These are phyloP conservation scores for Lagocephalus sceleratus DNA, from an alignment of 2,797 vertebrate genomes.

Conservation along the genomic window DNA sequence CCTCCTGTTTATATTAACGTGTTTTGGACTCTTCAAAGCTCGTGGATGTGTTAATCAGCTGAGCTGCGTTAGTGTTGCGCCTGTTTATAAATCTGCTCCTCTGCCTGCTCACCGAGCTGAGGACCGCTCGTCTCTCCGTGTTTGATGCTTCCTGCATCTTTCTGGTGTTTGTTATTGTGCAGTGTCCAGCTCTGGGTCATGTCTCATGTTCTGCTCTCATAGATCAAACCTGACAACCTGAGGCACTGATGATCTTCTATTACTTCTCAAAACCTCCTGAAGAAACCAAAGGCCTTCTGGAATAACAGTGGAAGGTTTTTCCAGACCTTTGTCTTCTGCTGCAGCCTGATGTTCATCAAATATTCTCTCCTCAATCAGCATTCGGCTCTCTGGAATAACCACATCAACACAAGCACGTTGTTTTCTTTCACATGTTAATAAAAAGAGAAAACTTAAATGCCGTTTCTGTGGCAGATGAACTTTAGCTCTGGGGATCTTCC, in stretches of 20 bases:
- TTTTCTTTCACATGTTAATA: too few species aligned
- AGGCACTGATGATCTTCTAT: conserved; percentile 6
- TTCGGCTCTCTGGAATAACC: too few species aligned
- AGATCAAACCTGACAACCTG: conserved; percentile 14
- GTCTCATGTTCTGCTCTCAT: conserved; percentile 5
- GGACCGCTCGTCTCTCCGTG: neutral
- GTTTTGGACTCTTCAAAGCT: conserved; percentile 29
- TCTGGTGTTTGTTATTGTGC: conserved; percentile 10
- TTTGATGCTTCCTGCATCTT: too few species aligned
- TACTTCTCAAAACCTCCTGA: conserved; percentile 10
- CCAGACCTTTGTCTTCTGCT: too few species aligned
- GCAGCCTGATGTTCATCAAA: too few species aligned
- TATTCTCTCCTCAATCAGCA: too few species aligned
- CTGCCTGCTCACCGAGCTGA: too few species aligned
- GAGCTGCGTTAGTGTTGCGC: conserved; percentile 5
- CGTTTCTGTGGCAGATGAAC: too few species aligned
- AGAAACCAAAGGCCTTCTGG: neutral
- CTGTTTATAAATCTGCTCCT: too few species aligned
- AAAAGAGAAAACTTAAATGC: too few species aligned
- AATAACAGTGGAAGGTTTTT: neutral
- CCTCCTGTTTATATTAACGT: conserved; percentile 25
- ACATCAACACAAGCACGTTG: too few species aligned
- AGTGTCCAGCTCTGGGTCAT: conserved; percentile 21
- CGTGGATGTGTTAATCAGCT: neutral
- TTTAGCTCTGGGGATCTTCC: too few species aligned